phyloP scores from a whole-genome alignment of 2,888 invertebrate genomes.

The Argyra leucocephala region DNA sequence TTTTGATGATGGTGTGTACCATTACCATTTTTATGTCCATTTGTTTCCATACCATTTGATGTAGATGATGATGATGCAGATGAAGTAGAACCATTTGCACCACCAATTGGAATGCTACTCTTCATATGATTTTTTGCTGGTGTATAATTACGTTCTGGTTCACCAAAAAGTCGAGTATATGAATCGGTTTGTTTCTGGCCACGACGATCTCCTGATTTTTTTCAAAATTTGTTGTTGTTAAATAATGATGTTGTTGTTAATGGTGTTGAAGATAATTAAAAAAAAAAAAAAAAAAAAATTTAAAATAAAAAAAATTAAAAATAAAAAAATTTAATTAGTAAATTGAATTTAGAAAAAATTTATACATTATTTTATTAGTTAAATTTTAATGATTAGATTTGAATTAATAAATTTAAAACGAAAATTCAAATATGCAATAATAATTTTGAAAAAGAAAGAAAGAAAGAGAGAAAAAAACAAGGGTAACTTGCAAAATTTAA shows the following conservation, averaged over 20 bases:
- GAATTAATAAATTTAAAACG: not conserved
- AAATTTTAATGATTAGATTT: not conserved
- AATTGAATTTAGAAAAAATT: too few species aligned
- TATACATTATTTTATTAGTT: constrained; percentile 13
- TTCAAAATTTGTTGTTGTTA: not conserved
- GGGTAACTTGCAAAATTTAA: not conserved
- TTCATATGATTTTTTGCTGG: constrained; percentile 49
- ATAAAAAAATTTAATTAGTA: constrained; percentile 11
- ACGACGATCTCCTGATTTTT: constrained; percentile 37
- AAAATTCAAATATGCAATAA: not conserved
- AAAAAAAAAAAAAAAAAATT: not conserved
- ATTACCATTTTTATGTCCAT: constrained; percentile 30
- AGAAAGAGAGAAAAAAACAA: not conserved
- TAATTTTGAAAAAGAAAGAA: not conserved
- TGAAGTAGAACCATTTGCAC: constrained; percentile 30
- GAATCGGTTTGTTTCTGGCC: constrained; percentile 45
- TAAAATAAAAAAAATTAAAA: not conserved
- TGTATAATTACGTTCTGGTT: constrained; percentile 46
- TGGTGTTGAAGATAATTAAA: not conserved
- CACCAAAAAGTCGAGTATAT: constrained; percentile 49
- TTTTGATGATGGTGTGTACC: constrained; percentile 32
- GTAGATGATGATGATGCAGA: constrained; percentile 19
- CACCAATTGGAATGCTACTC: constrained; percentile 48
- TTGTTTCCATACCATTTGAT: constrained; percentile 19
- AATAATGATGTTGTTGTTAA: not conserved